Conservation (phyloP, 2,113 vertebrate genomes). For the Copsychus sechellarum region DNA sequence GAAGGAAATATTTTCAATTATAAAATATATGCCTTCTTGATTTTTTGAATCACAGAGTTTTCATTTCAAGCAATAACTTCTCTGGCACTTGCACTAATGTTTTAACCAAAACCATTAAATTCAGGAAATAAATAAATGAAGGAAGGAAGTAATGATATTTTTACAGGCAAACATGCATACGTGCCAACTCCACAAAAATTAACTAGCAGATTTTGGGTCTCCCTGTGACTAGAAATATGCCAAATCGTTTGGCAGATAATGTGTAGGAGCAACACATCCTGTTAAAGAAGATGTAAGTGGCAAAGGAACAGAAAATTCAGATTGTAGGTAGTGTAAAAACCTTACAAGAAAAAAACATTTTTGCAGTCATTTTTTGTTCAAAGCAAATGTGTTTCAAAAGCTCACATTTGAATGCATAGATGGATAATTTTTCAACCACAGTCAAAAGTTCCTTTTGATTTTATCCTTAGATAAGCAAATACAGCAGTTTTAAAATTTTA, state of each 20-base stretch:
- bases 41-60: not conserved
- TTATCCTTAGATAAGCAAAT: not conserved
- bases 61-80: slow-evolving; percentile 8
- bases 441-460: not conserved
- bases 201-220: slow-evolving; percentile 27
- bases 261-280: not conserved
- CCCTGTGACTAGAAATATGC: not conserved
- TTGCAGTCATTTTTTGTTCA: not conserved
- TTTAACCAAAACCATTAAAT: slow-evolving; percentile 35
- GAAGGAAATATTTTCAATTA: not conserved
- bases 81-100: slow-evolving; percentile 15
- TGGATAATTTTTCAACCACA: not conserved
- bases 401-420: not conserved
- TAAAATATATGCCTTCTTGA: not conserved
- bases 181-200: slow-evolving; percentile 24
- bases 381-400: not conserved
- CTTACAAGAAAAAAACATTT: not conserved
- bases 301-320: not conserved
- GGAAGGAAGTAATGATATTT: slow-evolving; percentile 57
- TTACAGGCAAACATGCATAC: slow-evolving; percentile 7
- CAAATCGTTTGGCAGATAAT: slow-evolving; percentile 3
- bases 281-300: not conserved
- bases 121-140: slow-evolving; percentile 59
- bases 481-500: not conserved
- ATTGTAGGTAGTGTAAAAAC: not conserved